These are phyloP conservation scores for Baronia brevicornis DNA, from an alignment of 2,888 invertebrate species.

Conservation along the genomic window DNA sequence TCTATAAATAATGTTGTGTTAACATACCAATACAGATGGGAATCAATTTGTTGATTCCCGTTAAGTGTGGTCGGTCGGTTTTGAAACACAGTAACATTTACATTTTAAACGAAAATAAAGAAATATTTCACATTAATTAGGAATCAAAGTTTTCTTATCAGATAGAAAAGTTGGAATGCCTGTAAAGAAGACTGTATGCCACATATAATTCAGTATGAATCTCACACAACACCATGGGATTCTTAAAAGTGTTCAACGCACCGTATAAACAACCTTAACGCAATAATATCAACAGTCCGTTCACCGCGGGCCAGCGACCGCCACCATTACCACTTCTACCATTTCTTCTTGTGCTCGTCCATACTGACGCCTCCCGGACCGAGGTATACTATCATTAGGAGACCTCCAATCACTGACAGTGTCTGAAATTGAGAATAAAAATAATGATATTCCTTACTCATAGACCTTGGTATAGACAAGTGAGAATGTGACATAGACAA, in stretches of 20 bases:
- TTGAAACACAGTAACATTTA: slow-evolving; percentile 9
- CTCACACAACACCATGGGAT: slow-evolving; percentile 13
- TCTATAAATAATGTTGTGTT: neutral
- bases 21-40: too few species aligned
- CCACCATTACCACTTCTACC: slow-evolving; percentile 76
- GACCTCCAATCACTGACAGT: slow-evolving; percentile 97
- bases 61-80: too few species aligned
- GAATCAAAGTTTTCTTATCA: neutral
- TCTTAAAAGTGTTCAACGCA: slow-evolving; percentile 6
- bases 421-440: slow-evolving; percentile 84
- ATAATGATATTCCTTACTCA: neutral
- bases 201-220: slow-evolving; percentile 4
- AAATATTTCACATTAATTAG: slow-evolving; percentile 2
- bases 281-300: slow-evolving; percentile 17
- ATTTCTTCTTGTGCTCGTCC: slow-evolving; percentile 99
- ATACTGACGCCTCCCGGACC: slow-evolving; percentile 99
- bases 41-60: too few species aligned
- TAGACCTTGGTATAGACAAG: neutral
- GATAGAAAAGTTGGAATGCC: slow-evolving; percentile 1
- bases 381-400: slow-evolving; percentile 97
- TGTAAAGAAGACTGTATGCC: slow-evolving; percentile 7
- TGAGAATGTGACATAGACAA: too few species aligned
- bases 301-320: neutral
- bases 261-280: slow-evolving; percentile 16
- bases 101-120: slow-evolving; percentile 6